Evolutionary conservation across 1,140 invertebrate species (phyloP).

Genomic region (Camponotus pennsylvanicus): DNA sequence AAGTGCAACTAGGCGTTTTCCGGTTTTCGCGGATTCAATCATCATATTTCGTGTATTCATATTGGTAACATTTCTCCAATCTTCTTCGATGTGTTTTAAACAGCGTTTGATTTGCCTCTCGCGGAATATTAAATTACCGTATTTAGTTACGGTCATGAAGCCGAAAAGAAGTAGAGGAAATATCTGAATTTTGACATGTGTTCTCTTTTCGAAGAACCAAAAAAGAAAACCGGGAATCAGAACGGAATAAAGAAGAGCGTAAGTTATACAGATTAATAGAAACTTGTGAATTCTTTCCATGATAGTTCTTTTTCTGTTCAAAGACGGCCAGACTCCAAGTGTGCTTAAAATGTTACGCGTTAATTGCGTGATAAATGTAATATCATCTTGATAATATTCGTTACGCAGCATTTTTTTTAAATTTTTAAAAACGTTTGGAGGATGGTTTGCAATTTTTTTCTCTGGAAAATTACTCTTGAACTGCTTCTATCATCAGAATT

Average conservation of each 20-base stretch:
- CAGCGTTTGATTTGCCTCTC: slow-evolving; percentile 69
- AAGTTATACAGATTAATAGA: not conserved
- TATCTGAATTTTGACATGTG: slow-evolving; percentile 46
- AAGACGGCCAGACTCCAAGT: slow-evolving; percentile 46
- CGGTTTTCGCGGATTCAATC: slow-evolving; percentile 69
- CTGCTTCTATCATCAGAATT: too few relatives aligned
- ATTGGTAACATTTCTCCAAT: slow-evolving; percentile 66
- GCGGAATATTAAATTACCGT: slow-evolving; percentile 66
- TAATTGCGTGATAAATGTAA: slow-evolving; percentile 27
- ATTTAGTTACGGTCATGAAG: slow-evolving; percentile 73
- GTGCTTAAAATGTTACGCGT: not conserved
- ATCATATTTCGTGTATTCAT: slow-evolving; percentile 61
- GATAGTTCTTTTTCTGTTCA: too few relatives aligned
- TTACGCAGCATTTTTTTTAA: slow-evolving; percentile 7
- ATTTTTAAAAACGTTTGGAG: not conserved
- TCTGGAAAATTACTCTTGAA: not conserved
- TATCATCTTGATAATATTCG: slow-evolving; percentile 35
- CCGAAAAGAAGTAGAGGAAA: slow-evolving; percentile 73
- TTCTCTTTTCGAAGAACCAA: slow-evolving; percentile 15
- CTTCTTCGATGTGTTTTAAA: slow-evolving; percentile 73
- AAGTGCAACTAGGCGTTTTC: slow-evolving; percentile 66
- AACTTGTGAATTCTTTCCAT: not conserved
- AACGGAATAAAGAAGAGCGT: not conserved
- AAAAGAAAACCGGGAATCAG: slow-evolving; percentile 25
- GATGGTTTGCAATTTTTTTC: not conserved